A percentile compares a stretch with the other conserved stretches of the same genome.
Conservation (phyloP, 2,113 vertebrate genomes). For the Cynocephalus volans region DNA sequence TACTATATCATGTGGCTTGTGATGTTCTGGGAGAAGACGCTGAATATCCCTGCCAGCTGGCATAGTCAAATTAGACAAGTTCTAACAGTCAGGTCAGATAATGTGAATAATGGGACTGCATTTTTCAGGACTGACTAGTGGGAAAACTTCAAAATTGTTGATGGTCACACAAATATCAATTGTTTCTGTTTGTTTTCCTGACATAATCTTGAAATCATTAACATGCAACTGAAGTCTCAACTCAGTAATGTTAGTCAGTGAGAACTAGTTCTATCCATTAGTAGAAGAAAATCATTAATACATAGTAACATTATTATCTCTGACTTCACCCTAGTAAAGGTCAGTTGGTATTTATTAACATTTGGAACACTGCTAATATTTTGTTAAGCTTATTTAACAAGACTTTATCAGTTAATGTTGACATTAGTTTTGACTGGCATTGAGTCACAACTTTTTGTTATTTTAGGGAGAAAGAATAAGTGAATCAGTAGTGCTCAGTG, state of each 20-base stretch:
- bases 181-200: slow-evolving; percentile 12
- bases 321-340: background rate
- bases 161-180: background rate
- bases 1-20: background rate
- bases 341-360: slow-evolving; percentile 48
- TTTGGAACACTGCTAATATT: slow-evolving; percentile 37
- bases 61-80: background rate
- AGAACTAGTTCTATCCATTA: slow-evolving; percentile 26
- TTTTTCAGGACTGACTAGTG: background rate
- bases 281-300: slow-evolving; percentile 50
- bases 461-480: background rate
- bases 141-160: slow-evolving; percentile 2
- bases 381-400: slow-evolving; percentile 24
- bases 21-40: background rate
- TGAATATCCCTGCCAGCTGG: background rate
- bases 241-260: background rate
- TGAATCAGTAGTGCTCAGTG: background rate
- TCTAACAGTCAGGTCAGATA: background rate
- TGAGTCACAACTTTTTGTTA: background rate
- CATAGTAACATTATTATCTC: slow-evolving; percentile 55
- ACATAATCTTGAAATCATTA: slow-evolving; percentile 65
- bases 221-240: background rate
- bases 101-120: background rate
- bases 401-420: background rate
- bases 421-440: background rate